phyloP scores from a whole-genome alignment of 1,140 invertebrate genomes.

The Conus betulinus region DNA sequence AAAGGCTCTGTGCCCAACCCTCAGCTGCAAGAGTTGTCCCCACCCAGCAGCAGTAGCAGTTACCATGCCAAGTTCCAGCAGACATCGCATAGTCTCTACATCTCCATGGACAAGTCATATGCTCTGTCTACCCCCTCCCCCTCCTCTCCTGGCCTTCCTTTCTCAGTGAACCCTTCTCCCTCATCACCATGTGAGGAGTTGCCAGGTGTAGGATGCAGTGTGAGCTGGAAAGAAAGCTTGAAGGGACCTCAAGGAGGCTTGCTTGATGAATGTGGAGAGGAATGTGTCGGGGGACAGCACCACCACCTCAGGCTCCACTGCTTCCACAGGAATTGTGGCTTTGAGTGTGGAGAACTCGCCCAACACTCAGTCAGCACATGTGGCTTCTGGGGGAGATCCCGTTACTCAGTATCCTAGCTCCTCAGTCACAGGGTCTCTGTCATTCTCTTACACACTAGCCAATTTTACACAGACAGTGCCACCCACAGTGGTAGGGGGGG shows the following conservation, averaged over 20 bases:
- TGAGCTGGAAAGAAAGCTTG: conserved; percentile 65
- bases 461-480: conserved; percentile 12
- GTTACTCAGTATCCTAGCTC: neutral
- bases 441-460: conserved; percentile 12
- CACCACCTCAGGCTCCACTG: conserved; percentile 48
- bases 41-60: conserved; percentile 33
- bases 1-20: conserved; percentile 37
- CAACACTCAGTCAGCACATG: neutral
- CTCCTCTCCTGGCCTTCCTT: conserved; percentile 26
- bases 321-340: conserved; percentile 32
- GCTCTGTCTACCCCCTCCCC: too few relatives aligned
- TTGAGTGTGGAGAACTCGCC: conserved; percentile 32
- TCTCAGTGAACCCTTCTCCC: conserved; percentile 43
- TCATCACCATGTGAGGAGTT: conserved; percentile 45
- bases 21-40: conserved; percentile 49
- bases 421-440: neutral
- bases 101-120: neutral
- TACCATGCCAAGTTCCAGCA: conserved; percentile 51
- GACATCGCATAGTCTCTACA: conserved; percentile 9
- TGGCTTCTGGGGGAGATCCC: neutral
- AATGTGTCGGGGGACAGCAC: conserved; percentile 47
- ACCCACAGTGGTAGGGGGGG: neutral
- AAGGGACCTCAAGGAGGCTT: conserved; percentile 40
- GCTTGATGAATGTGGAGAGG: conserved; percentile 30
- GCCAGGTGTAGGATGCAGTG: conserved; percentile 54